These are phyloP conservation scores for Eonycteris spelaea DNA, from an alignment of 2,113 vertebrate genomes.

Conservation along the genomic window DNA sequence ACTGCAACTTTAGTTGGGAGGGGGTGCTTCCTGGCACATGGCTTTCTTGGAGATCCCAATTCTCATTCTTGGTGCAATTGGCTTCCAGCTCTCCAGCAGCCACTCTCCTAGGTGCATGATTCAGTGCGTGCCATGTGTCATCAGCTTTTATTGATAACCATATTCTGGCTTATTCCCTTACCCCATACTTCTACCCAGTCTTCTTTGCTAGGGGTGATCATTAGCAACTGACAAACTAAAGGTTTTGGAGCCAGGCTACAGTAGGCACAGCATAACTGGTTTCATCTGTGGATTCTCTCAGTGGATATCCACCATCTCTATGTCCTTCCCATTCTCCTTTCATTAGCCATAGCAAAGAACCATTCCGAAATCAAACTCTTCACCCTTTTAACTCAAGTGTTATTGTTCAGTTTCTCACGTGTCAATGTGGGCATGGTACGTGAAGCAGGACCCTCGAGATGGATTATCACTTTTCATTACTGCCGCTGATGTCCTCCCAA, in stretches of 20 bases:
- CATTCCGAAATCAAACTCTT: conserved; percentile 36
- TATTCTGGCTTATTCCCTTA: conserved; percentile 63
- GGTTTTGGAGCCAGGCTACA: conserved; percentile 40
- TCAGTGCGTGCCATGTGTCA: conserved; percentile 62
- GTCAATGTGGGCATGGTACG: not conserved
- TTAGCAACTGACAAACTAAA: conserved; percentile 60
- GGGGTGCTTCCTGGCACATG: not conserved
- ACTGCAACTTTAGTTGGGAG: not conserved
- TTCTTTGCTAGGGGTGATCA: conserved; percentile 50
- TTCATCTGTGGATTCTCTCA: conserved; percentile 57
- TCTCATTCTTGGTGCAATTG: conserved; percentile 51
- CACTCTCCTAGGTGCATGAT: conserved; percentile 40
- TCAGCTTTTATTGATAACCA: conserved; percentile 61
- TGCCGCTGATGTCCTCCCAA: conserved; percentile 45
- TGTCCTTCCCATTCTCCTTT: conserved; percentile 9
- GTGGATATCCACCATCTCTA: conserved; percentile 33
- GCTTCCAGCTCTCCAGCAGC: conserved; percentile 46
- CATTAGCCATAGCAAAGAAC: conserved; percentile 56
- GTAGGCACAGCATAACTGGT: conserved; percentile 55
- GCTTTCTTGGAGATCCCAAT: conserved; percentile 33
- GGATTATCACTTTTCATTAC: conserved; percentile 40
- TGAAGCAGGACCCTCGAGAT: not conserved
- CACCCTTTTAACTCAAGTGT: not conserved
- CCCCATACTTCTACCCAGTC: conserved; percentile 24
- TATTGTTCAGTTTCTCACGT: conserved; percentile 43